These are phyloP conservation scores for Callinectes sapidus DNA, from an alignment of 2,888 invertebrate species.

Conservation along the genomic window DNA sequence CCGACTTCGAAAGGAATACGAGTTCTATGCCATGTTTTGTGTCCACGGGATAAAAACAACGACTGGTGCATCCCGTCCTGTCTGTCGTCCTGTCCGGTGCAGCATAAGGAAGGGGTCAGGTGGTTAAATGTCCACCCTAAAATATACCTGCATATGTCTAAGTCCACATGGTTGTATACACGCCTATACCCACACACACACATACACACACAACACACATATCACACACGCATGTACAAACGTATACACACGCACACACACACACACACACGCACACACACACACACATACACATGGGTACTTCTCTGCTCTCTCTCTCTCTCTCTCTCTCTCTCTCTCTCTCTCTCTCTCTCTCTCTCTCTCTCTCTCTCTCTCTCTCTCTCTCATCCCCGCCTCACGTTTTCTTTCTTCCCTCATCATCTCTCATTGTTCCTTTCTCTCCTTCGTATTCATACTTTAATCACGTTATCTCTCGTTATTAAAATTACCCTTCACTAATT, in stretches of 20 bases:
- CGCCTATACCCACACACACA: not conserved
- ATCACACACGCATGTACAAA: not conserved
- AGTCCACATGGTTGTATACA: not conserved
- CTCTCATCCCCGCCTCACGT: conserved; percentile 8
- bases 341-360: conserved; percentile 22
- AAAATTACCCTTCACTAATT: conserved; percentile 23
- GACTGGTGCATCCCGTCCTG: not conserved
- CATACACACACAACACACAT: not conserved
- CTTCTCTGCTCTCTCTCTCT: not conserved
- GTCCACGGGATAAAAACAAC: not conserved
- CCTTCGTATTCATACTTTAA: conserved; percentile 7
- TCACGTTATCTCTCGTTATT: conserved; percentile 29
- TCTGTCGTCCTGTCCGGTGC: too few species aligned
- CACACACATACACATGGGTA: not conserved
- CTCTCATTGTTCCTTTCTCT: conserved; percentile 19
- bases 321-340: conserved; percentile 21
- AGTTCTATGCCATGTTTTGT: not conserved
- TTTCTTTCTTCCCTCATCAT: conserved; percentile 33
- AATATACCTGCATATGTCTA: too few species aligned
- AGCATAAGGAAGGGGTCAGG: not conserved
- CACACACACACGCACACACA: not conserved
- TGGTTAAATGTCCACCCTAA: not conserved
- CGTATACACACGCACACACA: not conserved
- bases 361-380: conserved; percentile 34
- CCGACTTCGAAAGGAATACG: not conserved